Base-by-base conservation (phyloP, 2,797 vertebrate genomes). In the Clarias fuscus region DNA sequence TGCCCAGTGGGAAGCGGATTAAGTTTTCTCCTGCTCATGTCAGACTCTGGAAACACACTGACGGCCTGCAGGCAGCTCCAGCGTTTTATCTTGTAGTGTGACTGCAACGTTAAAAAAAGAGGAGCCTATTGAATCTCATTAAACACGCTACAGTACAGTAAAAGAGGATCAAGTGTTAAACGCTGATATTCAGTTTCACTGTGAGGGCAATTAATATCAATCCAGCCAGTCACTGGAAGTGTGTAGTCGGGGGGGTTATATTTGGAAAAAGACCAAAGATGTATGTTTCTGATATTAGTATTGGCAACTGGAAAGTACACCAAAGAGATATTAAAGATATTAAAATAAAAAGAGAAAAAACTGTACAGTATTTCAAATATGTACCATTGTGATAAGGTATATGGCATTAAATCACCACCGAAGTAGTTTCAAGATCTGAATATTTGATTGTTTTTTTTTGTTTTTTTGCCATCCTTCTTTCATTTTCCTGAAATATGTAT, bases 1-100 rank as follows among this genome's bases (percentile, higher is more conserved):
- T 89, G 90, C 89, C 90, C 88, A 72, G 88, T 90, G 87, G 90
- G 90, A 89, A 87, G 82, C 83, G 90, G 90, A 93, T 93, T 93
- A 92, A 87, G 83, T 92, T 92, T 88, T 30, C 90, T 82, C 84
- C 85, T 91, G 88, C 75, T 91, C 91, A 84, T 72, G 86, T 90
- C 82, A 88, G 84, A 93, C 90, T 90, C 81, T 91, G 87, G 84
- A 92, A 92, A 92, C 90, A 90, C 88, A 90, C 86, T 87, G 84
- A 91, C 86, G 67, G 90, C 93, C 93, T 86, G 84, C 81, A 88
- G 92, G 91, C 90, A 81, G 58, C 73, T 22, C 11, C 5, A 53
- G 64, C 85, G 90, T 91, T 92, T 91, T 72, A 86, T 82, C 85
- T 82, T 11, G 33, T 64, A 79, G 62, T 58, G 43, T 48, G 61